phyloP scores from a whole-genome alignment of 2,888 invertebrate genomes.

The Tridacna gigas region DNA sequence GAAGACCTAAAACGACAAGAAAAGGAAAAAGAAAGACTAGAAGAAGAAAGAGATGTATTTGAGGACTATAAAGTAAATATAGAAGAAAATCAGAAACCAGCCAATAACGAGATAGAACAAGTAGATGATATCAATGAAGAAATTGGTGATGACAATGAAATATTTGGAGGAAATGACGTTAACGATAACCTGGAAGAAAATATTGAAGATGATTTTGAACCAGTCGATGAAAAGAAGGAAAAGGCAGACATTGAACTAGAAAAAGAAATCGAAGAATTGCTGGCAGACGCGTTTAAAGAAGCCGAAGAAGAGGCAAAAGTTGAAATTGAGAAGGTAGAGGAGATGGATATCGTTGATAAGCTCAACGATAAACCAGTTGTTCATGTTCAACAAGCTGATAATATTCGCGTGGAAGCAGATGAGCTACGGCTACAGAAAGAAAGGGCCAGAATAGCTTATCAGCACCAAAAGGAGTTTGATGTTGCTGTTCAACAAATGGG shows the following conservation, averaged over 20 bases:
- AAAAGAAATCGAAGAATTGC: constrained; percentile 52
- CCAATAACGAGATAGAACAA: constrained; percentile 11
- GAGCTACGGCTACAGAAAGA: background rate
- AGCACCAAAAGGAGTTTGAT: constrained; percentile 46
- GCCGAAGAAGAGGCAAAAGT: constrained; percentile 31
- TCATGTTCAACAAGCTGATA: background rate
- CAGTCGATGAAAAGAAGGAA: constrained; percentile 26
- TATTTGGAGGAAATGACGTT: constrained; percentile 28
- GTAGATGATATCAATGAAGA: constrained; percentile 27
- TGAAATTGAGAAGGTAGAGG: background rate
- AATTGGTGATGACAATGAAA: constrained; percentile 28
- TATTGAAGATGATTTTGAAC: constrained; percentile 29
- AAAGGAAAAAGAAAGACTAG: constrained; percentile 30
- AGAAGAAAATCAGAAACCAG: constrained; percentile 10
- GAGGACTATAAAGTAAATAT: constrained; percentile 30
- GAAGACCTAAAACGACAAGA: constrained; percentile 54
- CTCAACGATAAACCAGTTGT: background rate
- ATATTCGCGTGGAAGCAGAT: background rate
- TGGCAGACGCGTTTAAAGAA: constrained; percentile 47
- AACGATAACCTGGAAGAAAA: constrained; percentile 7
- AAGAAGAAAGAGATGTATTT: constrained; percentile 32
- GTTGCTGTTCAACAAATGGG: constrained; percentile 44
- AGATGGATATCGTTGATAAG: background rate
- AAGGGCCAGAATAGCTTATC: background rate
- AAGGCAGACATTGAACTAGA: constrained; percentile 45